Evolutionary conservation across 2,113 vertebrate genomes (phyloP), one percentile per base, ranked within the genome.

Genomic region (Odocoileus virginianus): DNA sequence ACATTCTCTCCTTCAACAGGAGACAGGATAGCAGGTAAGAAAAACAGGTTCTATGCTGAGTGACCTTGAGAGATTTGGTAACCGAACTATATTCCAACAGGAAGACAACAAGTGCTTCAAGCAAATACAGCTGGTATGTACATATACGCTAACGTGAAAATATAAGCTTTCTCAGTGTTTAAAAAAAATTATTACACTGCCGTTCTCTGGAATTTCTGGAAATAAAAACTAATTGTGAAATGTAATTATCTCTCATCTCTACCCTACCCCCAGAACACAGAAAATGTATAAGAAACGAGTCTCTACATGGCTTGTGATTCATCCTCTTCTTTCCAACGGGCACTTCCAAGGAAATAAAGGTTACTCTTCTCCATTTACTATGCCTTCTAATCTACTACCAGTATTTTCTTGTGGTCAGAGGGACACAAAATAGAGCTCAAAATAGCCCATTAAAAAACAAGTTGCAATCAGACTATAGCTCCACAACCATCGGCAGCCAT

Each of bases 321-420:
- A 96, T 94, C 89, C 88, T 96, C 88, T 98, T 98, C 96, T 98
- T 98, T 98, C 84, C 97, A 98, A 98, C 82, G 40, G 94, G 86
- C 79, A 98, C 97, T 98, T 98, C 96, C 95, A 95, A 98, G 95
- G 97, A 99, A 99, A 99, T 98, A 98, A 99, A 98, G 98, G 98
- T 98, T 98, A 98, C 95, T 98, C 97, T 98, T 98, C 98, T 97
- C 98, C 98, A 98, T 98, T 98, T 98, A 97, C 98, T 98, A 98
- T 98, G 97, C 98, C 98, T 98, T 97, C 98, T 99, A 99, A 99
- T 99, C 99, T 98, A 98, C 98, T 98, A 98, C 90, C 96, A 95
- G 87, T 98, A 98, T 98, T 99, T 99, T 98, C 98, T 96, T 98
- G 96, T 98, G 98, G 99, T 99, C 98, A 99, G 97, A 98, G 82